These are phyloP conservation scores for Sitta carolinensis DNA, from an alignment of 2,797 vertebrate genomes.

Conservation along the genomic window DNA sequence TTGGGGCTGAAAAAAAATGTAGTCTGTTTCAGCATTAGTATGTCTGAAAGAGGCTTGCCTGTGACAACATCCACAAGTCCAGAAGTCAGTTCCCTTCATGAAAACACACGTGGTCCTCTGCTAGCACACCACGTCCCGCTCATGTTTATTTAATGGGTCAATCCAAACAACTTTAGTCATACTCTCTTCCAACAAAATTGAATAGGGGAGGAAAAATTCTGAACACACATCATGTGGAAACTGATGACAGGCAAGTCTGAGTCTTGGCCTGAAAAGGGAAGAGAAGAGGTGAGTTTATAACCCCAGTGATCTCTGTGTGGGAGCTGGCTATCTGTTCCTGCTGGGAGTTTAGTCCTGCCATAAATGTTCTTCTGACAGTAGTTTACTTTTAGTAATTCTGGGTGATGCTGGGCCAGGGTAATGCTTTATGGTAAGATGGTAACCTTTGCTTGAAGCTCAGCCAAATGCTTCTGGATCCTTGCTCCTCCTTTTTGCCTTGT, in stretches of 20 bases:
- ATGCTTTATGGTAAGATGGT: not conserved
- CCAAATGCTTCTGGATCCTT: not conserved
- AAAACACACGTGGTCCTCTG: not conserved
- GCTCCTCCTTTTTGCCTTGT: not conserved
- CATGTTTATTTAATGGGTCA: not conserved
- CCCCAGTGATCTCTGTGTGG: not conserved
- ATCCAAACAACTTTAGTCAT: not conserved
- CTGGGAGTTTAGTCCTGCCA: not conserved
- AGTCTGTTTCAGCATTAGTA: not conserved
- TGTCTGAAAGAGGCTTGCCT: conserved; percentile 1
- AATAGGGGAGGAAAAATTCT: not conserved
- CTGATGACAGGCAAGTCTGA: not conserved
- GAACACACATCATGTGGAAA: not conserved
- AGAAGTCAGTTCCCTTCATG: not conserved
- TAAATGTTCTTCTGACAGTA: not conserved
- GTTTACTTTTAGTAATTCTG: not conserved
- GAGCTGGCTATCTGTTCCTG: not conserved
- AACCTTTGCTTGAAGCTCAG: conserved; percentile 2
- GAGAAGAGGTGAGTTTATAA: not conserved
- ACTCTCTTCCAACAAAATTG: not conserved
- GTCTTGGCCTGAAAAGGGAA: not conserved
- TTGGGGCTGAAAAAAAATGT: not conserved
- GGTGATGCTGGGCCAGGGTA: not conserved
- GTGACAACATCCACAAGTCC: not conserved
- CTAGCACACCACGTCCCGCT: not conserved